Conservation (phyloP, 2,113 vertebrate species). For the human (Homo sapiens) region DNA sequence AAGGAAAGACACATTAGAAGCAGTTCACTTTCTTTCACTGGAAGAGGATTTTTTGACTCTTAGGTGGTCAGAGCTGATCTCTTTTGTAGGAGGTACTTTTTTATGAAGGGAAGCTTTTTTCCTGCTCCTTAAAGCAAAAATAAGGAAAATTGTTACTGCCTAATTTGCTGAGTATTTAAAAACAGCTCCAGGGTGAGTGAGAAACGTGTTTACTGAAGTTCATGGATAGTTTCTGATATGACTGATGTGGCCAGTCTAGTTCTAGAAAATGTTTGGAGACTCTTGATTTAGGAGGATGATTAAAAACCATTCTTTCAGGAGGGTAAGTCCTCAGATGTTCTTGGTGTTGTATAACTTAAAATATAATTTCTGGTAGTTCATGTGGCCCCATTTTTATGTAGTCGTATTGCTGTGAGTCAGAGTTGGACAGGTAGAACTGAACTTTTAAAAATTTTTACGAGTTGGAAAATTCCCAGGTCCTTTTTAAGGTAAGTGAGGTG, state of each 20-base stretch:
- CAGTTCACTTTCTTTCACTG: neutral
- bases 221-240: neutral
- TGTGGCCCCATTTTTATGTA: neutral
- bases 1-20: neutral
- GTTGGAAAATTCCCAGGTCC: neutral
- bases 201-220: neutral
- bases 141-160: slow-evolving; percentile 4
- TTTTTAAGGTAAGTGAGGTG: neutral
- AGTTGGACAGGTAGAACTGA: neutral
- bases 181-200: neutral
- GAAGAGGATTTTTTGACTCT: neutral
- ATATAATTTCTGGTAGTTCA: slow-evolving; percentile 17
- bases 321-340: neutral
- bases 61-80: neutral
- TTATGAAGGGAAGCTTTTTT: neutral
- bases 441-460: neutral
- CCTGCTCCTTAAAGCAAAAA: neutral
- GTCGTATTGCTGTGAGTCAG: neutral
- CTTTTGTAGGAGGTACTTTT: neutral
- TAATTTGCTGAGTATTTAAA: slow-evolving; percentile 13
- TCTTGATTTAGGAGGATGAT: neutral
- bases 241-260: neutral
- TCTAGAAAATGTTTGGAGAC: neutral
- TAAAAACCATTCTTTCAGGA: neutral
- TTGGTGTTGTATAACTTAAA: neutral